phyloP scores from a whole-genome alignment of 2,888 invertebrate species.

The Pheosia tremula region DNA sequence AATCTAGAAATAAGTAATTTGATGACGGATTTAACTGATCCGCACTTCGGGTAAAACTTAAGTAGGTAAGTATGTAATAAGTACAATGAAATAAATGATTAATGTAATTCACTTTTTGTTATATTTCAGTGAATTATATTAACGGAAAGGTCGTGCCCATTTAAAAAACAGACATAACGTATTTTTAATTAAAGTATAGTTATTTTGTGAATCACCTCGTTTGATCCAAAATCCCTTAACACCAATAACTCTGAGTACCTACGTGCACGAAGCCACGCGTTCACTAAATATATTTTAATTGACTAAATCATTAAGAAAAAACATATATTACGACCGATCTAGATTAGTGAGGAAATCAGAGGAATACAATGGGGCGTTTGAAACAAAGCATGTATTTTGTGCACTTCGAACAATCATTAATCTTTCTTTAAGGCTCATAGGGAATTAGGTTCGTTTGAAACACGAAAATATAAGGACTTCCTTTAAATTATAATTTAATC shows the following conservation, averaged over 20 bases:
- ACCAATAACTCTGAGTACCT: neutral
- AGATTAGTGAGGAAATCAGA: conserved; percentile 34
- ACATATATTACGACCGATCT: conserved; percentile 32
- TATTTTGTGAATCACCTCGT: neutral
- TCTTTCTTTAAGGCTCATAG: conserved; percentile 28
- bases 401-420: conserved; percentile 35
- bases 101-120: no score
- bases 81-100: no score
- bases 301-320: conserved; percentile 16
- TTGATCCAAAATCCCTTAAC: neutral
- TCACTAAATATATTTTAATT: conserved; percentile 17
- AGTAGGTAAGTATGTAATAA: no score
- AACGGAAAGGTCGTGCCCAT: no score
- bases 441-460: neutral
- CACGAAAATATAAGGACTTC: neutral
- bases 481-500: no score
- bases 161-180: no score
- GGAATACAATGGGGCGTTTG: conserved; percentile 32
- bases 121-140: no score
- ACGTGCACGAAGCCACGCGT: conserved; percentile 12
- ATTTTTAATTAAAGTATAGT: no score
- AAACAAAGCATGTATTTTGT: conserved; percentile 34
- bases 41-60: no score
- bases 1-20: no score
- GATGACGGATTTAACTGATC: no score